Conservation (phyloP, 2,113 vertebrate genomes). For the Callipepla squamata region DNA sequence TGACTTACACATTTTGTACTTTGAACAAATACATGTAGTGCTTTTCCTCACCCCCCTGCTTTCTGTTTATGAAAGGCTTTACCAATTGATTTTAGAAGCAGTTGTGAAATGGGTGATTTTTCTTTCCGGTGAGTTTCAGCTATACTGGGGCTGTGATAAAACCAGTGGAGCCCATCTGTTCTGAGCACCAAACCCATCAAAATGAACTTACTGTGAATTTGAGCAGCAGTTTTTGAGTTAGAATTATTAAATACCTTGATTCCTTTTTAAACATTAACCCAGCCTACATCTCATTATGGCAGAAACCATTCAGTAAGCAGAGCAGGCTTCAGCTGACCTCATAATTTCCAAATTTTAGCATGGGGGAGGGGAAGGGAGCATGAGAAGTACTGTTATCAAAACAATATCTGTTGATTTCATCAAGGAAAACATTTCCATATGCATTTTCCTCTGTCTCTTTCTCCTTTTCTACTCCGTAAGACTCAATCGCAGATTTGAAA, state of each 20-base stretch:
- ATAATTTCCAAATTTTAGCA: background rate
- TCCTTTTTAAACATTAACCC: constrained; percentile 5
- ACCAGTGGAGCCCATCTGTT: background rate
- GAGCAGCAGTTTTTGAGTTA: constrained; percentile 7
- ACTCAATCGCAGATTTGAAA: background rate
- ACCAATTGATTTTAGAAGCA: background rate
- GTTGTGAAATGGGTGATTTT: constrained; percentile 21
- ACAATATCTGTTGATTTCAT: background rate
- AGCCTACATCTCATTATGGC: background rate
- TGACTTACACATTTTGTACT: constrained; percentile 10
- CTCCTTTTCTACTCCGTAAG: background rate
- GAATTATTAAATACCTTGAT: constrained; percentile 33
- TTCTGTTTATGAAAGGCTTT: constrained; percentile 46
- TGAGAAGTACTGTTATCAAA: background rate
- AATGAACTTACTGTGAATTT: constrained; percentile 41
- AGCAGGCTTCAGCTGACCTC: background rate
- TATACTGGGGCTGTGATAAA: background rate
- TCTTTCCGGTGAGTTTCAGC: constrained; percentile 31
- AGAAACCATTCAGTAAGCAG: background rate
- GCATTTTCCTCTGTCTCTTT: background rate
- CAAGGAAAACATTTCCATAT: background rate
- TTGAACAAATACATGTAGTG: constrained; percentile 33
- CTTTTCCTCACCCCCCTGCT: constrained; percentile 22
- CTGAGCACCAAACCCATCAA: constrained; percentile 32
- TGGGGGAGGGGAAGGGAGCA: background rate